Percentiles rank a stretch among this genome's conserved stretches.
Conservation (phyloP, 2,797 vertebrate genomes). For the Poeciliopsis gracilis region DNA sequence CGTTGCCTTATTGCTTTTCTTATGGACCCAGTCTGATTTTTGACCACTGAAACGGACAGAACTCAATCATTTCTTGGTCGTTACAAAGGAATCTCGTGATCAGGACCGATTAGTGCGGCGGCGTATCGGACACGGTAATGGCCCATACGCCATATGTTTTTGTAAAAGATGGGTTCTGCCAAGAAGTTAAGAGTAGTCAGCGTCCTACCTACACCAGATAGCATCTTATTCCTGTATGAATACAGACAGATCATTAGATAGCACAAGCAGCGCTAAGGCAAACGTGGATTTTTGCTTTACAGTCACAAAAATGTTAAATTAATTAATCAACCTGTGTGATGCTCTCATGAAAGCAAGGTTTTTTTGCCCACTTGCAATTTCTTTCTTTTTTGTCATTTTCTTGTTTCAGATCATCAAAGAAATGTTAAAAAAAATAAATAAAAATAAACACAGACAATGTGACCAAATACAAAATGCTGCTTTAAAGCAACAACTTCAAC, state of each 20-base stretch:
- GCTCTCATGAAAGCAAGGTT: background rate
- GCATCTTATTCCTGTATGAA: background rate
- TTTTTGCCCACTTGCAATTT: background rate
- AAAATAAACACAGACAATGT: background rate
- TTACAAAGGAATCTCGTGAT: background rate
- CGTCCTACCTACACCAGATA: background rate
- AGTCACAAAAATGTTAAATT: background rate
- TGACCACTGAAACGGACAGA: background rate
- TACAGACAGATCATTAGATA: background rate
- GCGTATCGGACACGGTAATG: background rate
- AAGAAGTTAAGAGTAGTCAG: background rate
- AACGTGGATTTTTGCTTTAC: background rate
- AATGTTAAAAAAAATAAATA: no score
- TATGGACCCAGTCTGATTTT: constrained; percentile 28
- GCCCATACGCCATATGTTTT: no score
- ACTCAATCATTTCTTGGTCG: background rate
- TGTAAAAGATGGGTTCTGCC: background rate
- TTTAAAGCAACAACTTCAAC: background rate
- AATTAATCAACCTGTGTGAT: background rate
- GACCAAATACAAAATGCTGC: background rate
- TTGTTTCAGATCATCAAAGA: background rate
- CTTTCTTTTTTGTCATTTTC: background rate
- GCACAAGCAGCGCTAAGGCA: background rate
- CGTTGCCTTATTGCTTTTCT: constrained; percentile 28
- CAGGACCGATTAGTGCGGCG: background rate